Base-by-base conservation (phyloP, 2,797 vertebrate genomes). In the Tauraco hartlaubi region DNA sequence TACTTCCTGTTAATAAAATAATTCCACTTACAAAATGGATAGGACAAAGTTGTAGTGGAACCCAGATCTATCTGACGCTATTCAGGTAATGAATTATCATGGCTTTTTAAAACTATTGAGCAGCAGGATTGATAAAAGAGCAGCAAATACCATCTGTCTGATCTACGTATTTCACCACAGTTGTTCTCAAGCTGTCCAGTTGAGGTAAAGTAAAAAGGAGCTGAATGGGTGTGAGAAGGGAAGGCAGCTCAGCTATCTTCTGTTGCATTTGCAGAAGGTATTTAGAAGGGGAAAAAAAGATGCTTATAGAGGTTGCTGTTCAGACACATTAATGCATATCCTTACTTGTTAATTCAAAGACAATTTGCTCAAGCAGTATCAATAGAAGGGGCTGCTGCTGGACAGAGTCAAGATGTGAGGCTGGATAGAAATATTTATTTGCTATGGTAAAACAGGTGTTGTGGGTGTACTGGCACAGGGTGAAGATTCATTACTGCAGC, bases 61-160 rank as follows among this genome's bases (percentile, higher is more conserved):
- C 35, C 9, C 5, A 52, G 23, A 52, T 74, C 35, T 74, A 51
- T 71, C 64, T 62, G 87, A 26, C 15, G 62, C 51, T 88, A 46
- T 49, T 73, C 37, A 68, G 64, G 39, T n/a, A 62, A 44, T 55
- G 82, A 75, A 80, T 88, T 77, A 43, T 31, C 6, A 1, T 49
- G 76, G 31, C 69, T 93, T 95, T 85, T 91, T 22, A 58, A 93
- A 94, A 74, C 64, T 88, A 25, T 13, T 69, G 82, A 95, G 85
- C 81, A 92, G 41, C 78, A 80, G 61, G 31, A 78, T 28, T 93
- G 87, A 84, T 86, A 93, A 94, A 93, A 96, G 96, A 95, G 58
- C 94, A 96, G 66, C 75, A 75, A 85, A 85, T 88, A 58, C 92
- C 86, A 80, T 95, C 88, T 96, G 85, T 71, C 64, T 73, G 51